phyloP scores from a whole-genome alignment of 2,113 vertebrate genomes.

The Indicator maculatus region DNA sequence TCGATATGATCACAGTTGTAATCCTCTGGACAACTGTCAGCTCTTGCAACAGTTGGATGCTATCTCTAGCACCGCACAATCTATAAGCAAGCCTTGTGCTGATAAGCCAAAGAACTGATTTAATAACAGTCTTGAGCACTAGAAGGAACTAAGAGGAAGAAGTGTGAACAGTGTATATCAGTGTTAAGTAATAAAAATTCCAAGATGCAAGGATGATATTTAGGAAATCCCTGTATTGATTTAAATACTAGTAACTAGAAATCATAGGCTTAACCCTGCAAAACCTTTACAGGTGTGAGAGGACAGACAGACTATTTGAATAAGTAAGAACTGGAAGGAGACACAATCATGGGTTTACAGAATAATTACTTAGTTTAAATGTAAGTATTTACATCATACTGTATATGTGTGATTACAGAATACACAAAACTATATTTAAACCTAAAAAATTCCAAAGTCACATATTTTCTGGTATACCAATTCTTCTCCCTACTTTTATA shows the following conservation, averaged over 20 bases:
- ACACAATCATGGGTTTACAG: neutral
- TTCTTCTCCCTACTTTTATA: neutral
- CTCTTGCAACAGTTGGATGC: constrained; percentile 76
- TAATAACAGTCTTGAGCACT: constrained; percentile 66
- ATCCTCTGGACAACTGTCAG: constrained; percentile 79
- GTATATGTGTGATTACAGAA: neutral
- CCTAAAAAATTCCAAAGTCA: neutral
- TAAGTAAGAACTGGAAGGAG: neutral
- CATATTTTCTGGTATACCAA: neutral
- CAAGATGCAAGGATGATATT: neutral
- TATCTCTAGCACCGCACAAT: constrained; percentile 65
- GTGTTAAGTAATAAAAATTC: constrained; percentile 13
- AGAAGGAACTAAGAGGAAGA: constrained; percentile 57
- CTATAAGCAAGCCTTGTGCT: constrained; percentile 64
- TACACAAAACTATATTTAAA: neutral
- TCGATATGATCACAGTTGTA: constrained; percentile 72
- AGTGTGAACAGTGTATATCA: neutral
- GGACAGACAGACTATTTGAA: neutral
- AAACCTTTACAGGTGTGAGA: neutral
- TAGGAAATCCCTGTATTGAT: constrained; percentile 27
- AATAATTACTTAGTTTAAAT: neutral
- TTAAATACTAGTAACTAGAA: constrained; percentile 5
- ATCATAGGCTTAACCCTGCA: constrained; percentile 21
- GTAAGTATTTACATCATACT: neutral
- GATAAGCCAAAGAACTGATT: constrained; percentile 63